A percentile compares a stretch with the other conserved stretches of the same genome.
These are phyloP conservation scores for Drosophila demipolita DNA, from an alignment of 2,888 invertebrate species.

Conservation along the genomic window DNA sequence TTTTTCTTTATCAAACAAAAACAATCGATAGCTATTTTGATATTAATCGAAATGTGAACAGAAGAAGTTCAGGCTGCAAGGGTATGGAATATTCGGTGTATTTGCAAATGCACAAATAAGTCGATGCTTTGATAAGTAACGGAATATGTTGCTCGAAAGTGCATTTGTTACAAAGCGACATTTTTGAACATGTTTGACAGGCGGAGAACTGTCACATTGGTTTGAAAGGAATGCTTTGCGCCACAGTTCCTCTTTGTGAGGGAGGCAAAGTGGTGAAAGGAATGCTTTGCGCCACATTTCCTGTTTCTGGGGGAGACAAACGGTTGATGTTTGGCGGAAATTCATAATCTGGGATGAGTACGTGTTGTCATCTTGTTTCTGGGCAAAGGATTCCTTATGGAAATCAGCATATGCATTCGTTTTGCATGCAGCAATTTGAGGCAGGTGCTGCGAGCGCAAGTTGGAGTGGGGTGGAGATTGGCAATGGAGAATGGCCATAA, in stretches of 20 bases:
- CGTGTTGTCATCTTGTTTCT: constrained; percentile 5
- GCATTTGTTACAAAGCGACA: background rate
- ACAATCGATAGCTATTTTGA: background rate
- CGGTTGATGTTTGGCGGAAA: constrained; percentile 1
- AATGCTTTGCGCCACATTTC: background rate
- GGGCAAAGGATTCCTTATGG: constrained; percentile 16
- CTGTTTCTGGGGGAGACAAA: background rate
- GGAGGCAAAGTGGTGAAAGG: background rate
- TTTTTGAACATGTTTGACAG: background rate
- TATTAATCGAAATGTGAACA: background rate
- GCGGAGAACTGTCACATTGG: constrained; percentile 2
- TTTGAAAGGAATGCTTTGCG: background rate
- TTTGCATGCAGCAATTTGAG: constrained; percentile 41
- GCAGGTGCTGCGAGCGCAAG: constrained; percentile 25
- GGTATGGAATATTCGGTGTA: background rate
- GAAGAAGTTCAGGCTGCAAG: background rate
- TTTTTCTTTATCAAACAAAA: background rate
- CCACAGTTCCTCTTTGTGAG: background rate
- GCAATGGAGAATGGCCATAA: background rate
- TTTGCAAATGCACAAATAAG: background rate
- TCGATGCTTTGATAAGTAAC: background rate
- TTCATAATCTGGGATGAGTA: constrained; percentile 4
- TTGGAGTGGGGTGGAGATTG: too few relatives aligned
- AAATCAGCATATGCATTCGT: constrained; percentile 41
- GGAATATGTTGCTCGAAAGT: background rate